Base-by-base conservation (phyloP, 2,888 invertebrate genomes). In the Thecophora atra region DNA sequence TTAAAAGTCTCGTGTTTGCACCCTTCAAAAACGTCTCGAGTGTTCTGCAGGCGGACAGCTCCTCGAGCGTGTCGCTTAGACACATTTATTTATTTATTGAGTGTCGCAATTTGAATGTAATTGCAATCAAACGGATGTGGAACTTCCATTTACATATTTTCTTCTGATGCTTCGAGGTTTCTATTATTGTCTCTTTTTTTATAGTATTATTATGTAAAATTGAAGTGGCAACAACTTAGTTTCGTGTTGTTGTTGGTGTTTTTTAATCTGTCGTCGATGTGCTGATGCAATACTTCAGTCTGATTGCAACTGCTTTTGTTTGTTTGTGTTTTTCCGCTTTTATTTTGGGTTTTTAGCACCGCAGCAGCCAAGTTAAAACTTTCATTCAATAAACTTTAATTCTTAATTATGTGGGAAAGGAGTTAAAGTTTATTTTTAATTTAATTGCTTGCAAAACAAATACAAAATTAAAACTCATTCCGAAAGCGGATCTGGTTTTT, bases 41-140 rank as follows among this genome's bases (percentile, higher is more conserved):
- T 64, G 64, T 47, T 15, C 19, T 6, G 21, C 26, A 64, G 21
- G 21, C 11, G 37, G 37, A 13, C 15, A 64, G 54, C 67, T 15
- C 21, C 21, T 19, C 37, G 56, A 21, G 5, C 30, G n/a, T 60
- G 28, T 30, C 28, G 8, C 30, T 24, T 28, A 60, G 28, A 26
- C 28, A 26, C n/a, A n/a, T n/a, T 17, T 13, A 11, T 60, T 15
- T 28, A 58, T 58, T 17, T 52, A 19, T 52, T 52, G 19, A 52
- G 17, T 2, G 52, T 52, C 52, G 11, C n/a, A 52, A 52, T 19
- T 13, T 52, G 11, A n/a, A n/a, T 56, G 6, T 56, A 24, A 56
- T 56, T 56, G 11, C 28, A 58, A 58, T 58, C 26, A 15, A 58
- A 58, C 58, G 58, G 58, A 58, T 58, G 58, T 58, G 15, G 28